phyloP scores from a whole-genome alignment of 2,113 vertebrate genomes.

The Dascyllus trimaculatus region DNA sequence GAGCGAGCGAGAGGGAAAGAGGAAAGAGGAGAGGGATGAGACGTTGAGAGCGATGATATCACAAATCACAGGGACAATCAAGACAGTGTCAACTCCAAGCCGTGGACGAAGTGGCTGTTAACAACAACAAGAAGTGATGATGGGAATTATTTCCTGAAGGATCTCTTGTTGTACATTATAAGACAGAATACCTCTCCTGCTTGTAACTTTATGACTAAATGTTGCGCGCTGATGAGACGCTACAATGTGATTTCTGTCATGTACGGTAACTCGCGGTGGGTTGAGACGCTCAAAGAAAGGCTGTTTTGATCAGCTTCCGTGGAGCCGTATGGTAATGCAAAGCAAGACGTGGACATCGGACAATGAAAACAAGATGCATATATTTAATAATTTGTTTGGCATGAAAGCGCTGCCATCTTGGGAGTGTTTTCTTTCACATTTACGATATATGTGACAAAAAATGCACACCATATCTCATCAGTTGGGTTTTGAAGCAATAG shows the following conservation, averaged over 20 bases:
- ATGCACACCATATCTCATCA: not conserved
- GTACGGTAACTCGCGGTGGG: not conserved
- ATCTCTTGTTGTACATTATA: conserved; percentile 1
- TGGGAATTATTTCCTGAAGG: conserved; percentile 40
- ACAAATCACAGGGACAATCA: conserved; percentile 60
- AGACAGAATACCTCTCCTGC: conserved; percentile 18
- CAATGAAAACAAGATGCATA: not conserved
- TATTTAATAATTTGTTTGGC: conserved; percentile 19
- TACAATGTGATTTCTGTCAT: conserved; percentile 20
- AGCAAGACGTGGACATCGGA: conserved; percentile 4
- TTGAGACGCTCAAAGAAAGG: conserved; percentile 20
- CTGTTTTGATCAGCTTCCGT: conserved; percentile 23
- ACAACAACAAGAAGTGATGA: conserved; percentile 26
- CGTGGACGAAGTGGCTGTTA: conserved; percentile 44
- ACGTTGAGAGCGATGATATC: conserved; percentile 27
- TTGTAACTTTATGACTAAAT: not conserved
- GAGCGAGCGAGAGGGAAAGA: not conserved
- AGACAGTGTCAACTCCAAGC: conserved; percentile 37
- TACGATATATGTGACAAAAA: not conserved
- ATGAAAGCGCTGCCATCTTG: conserved; percentile 20
- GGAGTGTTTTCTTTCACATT: not conserved
- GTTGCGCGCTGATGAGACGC: conserved; percentile 13
- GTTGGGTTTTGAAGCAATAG: conserved; percentile 29
- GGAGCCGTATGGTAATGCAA: conserved; percentile 10
- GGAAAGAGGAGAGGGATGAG: conserved; percentile 17